These are phyloP conservation scores for Caranx melampygus DNA, from an alignment of 2,113 vertebrate genomes.

Conservation along the genomic window DNA sequence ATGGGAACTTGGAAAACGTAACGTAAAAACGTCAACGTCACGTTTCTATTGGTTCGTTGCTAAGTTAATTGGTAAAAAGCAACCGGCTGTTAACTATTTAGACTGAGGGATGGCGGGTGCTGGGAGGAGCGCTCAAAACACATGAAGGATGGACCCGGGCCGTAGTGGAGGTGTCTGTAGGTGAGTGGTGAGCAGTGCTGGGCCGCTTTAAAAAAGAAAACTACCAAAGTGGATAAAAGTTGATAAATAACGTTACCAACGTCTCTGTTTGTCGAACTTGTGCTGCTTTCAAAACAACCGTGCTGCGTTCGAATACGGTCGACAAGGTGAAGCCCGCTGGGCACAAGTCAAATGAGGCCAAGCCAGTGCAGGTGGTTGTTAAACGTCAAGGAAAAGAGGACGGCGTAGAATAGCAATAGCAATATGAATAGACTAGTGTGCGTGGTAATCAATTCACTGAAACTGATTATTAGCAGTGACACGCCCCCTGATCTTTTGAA, in stretches of 20 bases:
- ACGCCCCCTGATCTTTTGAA: too few species aligned
- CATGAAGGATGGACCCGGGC: slow-evolving; percentile 54
- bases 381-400: background rate
- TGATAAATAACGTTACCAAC: background rate
- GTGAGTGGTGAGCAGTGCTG: slow-evolving; percentile 74
- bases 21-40: slow-evolving; percentile 22
- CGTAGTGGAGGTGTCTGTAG: slow-evolving; percentile 70
- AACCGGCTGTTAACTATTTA: slow-evolving; percentile 71
- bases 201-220: too few species aligned
- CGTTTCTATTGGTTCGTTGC: slow-evolving; percentile 55
- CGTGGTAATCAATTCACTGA: background rate
- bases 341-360: background rate
- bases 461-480: background rate
- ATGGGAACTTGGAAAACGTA: background rate
- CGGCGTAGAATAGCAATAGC: too few species aligned
- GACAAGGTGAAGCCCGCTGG: too few species aligned
- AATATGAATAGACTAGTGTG: background rate
- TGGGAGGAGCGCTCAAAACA: slow-evolving; percentile 32
- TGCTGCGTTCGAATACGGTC: background rate
- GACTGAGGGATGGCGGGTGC: background rate
- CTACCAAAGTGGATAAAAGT: rapidly evolving
- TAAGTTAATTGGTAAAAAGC: slow-evolving; percentile 52
- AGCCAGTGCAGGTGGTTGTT: background rate
- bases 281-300: background rate
- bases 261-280: too few species aligned